Evolutionary conservation across 2,797 vertebrate genomes (phyloP).

Genomic region (Fundulus diaphanus): DNA sequence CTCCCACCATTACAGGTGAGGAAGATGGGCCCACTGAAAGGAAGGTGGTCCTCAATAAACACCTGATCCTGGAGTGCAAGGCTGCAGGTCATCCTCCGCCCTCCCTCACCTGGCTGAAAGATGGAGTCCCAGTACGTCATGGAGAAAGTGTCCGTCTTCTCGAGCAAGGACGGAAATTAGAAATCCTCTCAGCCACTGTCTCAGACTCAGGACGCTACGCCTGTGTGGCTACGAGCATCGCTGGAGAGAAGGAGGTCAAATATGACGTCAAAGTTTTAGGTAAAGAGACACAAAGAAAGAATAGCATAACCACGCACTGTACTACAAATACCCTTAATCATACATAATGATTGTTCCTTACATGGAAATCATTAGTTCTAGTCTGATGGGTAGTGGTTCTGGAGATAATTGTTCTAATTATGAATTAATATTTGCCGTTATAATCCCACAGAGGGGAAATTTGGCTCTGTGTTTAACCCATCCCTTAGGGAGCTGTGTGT

Average conservation of each 20-base stretch:
- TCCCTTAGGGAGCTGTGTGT: too few relatives aligned
- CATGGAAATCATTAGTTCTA: background rate
- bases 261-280: slow-evolving; percentile 93
- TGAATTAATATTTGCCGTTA: too few relatives aligned
- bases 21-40: slow-evolving; percentile 76
- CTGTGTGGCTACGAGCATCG: slow-evolving; percentile 93
- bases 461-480: too few relatives aligned
- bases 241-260: slow-evolving; percentile 93
- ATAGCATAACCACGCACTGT: background rate
- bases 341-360: background rate
- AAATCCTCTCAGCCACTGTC: slow-evolving; percentile 80
- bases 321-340: background rate
- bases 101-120: slow-evolving; percentile 93
- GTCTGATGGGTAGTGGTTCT: background rate
- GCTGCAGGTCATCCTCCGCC: slow-evolving; percentile 92
- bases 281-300: slow-evolving; percentile 58
- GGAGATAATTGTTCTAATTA: too few relatives aligned
- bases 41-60: slow-evolving; percentile 85
- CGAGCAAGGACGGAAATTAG: slow-evolving; percentile 86
- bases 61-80: slow-evolving; percentile 87
- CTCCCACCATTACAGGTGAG: slow-evolving; percentile 87
- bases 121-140: slow-evolving; percentile 86
- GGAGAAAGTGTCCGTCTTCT: slow-evolving; percentile 82
- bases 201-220: slow-evolving; percentile 87
- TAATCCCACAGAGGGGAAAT: too few relatives aligned